Evolutionary conservation across 2,797 vertebrate species (phyloP).

Genomic region (Mus spretus): DNA sequence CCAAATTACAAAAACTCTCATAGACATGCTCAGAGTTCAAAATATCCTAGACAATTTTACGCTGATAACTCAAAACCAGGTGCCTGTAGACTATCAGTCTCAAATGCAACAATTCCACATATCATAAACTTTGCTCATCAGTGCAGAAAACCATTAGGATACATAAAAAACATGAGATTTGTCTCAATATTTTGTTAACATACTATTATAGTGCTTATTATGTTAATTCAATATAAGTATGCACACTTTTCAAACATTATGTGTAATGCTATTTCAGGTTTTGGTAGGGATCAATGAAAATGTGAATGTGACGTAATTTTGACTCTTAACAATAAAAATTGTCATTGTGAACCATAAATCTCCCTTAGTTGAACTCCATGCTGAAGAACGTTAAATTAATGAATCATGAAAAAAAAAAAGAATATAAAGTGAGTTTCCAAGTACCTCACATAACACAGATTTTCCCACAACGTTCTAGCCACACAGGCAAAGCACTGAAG

Average conservation of each 20-base stretch:
- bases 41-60: too few relatives aligned
- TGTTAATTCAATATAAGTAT: too few relatives aligned
- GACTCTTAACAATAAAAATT: background rate
- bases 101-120: too few relatives aligned
- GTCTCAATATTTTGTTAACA: too few relatives aligned
- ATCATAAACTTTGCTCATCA: too few relatives aligned
- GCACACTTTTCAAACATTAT: background rate
- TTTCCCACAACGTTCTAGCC: rapidly evolving
- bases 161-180: too few relatives aligned
- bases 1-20: too few relatives aligned
- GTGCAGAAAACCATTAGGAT: too few relatives aligned
- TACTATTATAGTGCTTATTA: too few relatives aligned
- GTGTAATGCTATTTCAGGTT: background rate
- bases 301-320: background rate
- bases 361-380: background rate
- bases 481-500: background rate
- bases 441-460: rapidly evolving
- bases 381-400: background rate
- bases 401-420: background rate
- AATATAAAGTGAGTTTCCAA: background rate
- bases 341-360: background rate
- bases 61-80: too few relatives aligned
- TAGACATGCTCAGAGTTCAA: too few relatives aligned
- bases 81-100: too few relatives aligned
- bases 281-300: background rate